Evolutionary conservation across 2,888 invertebrate genomes (phyloP), one percentile per base, ranked within the genome.

Genomic region (Parnassius smintheus): DNA sequence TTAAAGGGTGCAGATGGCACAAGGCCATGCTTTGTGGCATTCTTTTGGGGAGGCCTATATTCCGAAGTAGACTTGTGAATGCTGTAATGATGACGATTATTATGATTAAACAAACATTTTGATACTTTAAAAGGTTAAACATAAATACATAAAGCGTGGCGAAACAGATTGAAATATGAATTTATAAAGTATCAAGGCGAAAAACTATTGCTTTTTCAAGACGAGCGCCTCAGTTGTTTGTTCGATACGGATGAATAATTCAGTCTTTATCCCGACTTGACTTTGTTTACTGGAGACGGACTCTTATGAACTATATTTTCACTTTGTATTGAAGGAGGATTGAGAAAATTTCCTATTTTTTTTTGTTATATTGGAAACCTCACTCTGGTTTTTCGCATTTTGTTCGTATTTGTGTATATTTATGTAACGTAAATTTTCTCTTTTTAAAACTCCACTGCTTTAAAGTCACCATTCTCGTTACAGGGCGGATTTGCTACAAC

Each of bases 81-180:
- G 3, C 25, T 25, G 25, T 25, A 25, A 25, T 25, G 3, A 25
- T 25, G 2, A 4, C 7, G 2, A 25, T 25, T 3, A 25, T 25
- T 25, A 25, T 25, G 25, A 4, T 7, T 35, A 35, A 35, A 7
- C 35, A 35, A 35, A 4, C 7, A 35, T 1, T 7, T 35, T 35
- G 35, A 35, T 35, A 35, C 1, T 35, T 35, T 35, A 35, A 35
- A 35, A n/a, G 9, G 7, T 10, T 8, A 49, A 52, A 25, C 22
- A 59, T 51, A 52, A 2, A 59, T 51, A 51, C 18, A 11, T 22
- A n/a, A 45, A 11, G 18, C 12, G 12, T 22, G 42, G 25, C 35
- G 9, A 44, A 62, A 62, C 62, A 58, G 58, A 62, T 62, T 58
- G 62, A 58, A 58, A 62, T 58, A 62, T 62, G 58, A 62, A 62